Evolutionary conservation across 2,888 invertebrate genomes (phyloP), one percentile per base, ranked within the genome.

Genomic region (Acleris sparsana): DNA sequence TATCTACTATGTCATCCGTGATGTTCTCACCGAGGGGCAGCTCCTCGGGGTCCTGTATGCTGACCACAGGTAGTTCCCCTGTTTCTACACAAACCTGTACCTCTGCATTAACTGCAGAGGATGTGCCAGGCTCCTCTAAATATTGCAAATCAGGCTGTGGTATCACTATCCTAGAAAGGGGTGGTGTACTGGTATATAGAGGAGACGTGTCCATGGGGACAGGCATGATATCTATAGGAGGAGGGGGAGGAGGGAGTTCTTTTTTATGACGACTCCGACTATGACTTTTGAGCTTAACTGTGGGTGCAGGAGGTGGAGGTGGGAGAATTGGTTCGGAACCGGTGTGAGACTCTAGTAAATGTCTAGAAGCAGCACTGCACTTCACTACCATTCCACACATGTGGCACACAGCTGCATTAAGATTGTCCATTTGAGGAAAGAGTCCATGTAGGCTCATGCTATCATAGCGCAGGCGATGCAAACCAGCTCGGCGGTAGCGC

Each of bases 391-490:
- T 94, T 72, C 95, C 95, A 85, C 97, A 97, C 83, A 95, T 93
- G 85, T 96, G 95, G 87, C 97, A 97, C 74, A 96, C 94, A 68
- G 96, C 96, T 69, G 96, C 94, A 82, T 95, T 95, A 75, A 97
- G 94, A 70, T 94, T 93, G 87, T 97, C 96, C 86, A 95, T 94
- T 78, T 96, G 96, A 25, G 97, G 97, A 78, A 96, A 96, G 76
- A 96, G 93, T 55, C 96, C 96, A 85, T 95, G 97, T 65, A 96
- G 93, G 73, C 94, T 94, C 94, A 96, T 96, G 83, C 95, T 95
- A 86, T 94, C 87, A 71, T 85, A 82, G 68, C 88, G 88, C 61
- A 94, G 88, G 9, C 94, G 92, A 76, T 93, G 92, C 71, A 94
- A 90, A 68, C 93, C 86, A n/a, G 89, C 82, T 70, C 91, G 90